Percentiles rank a stretch among this genome's conserved stretches.
phyloP scores from a whole-genome alignment of 2,113 vertebrate genomes.

The Neogobius melanostomus region DNA sequence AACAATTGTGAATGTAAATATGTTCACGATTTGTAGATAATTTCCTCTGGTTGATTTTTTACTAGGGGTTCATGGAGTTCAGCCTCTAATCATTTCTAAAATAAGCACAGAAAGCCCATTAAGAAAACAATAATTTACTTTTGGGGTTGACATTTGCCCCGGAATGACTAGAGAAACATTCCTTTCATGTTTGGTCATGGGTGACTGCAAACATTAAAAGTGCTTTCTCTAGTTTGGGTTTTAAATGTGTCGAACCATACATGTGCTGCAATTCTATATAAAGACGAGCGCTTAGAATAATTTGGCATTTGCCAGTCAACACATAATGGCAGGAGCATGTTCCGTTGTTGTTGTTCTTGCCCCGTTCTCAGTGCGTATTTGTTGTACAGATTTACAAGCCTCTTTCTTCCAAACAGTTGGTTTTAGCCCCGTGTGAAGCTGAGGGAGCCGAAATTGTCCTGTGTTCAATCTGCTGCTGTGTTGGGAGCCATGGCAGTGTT shows the following conservation, averaged over 20 bases:
- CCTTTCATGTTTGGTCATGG: neutral
- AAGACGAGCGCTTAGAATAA: slow-evolving; percentile 2
- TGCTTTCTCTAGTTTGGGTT: neutral
- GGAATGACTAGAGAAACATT: neutral
- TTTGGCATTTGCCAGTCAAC: slow-evolving; percentile 4
- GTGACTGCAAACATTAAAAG: neutral
- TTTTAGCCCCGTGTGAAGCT: slow-evolving; percentile 36
- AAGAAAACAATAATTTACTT: slow-evolving; percentile 2
- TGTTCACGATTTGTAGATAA: neutral
- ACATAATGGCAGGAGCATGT: slow-evolving; percentile 17
- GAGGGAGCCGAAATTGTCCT: slow-evolving; percentile 44
- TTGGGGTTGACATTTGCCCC: neutral
- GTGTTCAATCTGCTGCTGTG: slow-evolving; percentile 41
- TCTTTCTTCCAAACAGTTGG: slow-evolving; percentile 43
- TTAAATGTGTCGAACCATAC: neutral
- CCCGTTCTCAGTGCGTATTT: slow-evolving; percentile 14
- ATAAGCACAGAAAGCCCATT: neutral
- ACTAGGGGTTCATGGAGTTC: neutral
- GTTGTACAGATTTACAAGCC: slow-evolving; percentile 6
- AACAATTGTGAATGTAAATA: neutral
- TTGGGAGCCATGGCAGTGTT: slow-evolving; percentile 55
- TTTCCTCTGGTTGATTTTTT: neutral
- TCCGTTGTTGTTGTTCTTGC: slow-evolving; percentile 20
- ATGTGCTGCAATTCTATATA: slow-evolving; percentile 22
- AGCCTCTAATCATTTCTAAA: neutral